phyloP scores from a whole-genome alignment of 2,797 vertebrate genomes.

The Bucorvus abyssinicus region DNA sequence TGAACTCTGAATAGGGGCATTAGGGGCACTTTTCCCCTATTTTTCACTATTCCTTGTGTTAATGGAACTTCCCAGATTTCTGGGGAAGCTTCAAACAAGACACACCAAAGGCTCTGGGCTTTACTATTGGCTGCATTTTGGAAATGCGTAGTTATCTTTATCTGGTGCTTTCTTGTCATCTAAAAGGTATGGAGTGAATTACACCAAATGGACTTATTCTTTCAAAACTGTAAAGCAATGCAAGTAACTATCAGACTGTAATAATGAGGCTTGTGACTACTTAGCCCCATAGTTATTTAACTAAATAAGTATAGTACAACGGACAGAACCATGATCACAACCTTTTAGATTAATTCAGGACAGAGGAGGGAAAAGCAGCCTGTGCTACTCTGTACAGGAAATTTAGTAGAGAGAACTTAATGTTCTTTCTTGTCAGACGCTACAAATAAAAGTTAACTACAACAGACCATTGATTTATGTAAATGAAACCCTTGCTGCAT shows the following conservation, averaged over 20 bases:
- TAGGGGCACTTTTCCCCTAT: background rate
- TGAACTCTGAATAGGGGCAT: background rate
- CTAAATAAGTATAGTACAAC: background rate
- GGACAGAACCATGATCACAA: background rate
- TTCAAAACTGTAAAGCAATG: background rate
- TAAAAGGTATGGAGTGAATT: background rate
- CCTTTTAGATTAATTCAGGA: background rate
- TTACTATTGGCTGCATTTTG: background rate
- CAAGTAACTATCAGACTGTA: background rate
- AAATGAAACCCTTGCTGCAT: background rate
- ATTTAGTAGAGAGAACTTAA: conserved; percentile 26
- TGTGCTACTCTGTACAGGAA: background rate
- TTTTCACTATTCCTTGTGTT: background rate
- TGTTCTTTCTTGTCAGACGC: conserved; percentile 31
- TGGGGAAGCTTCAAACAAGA: background rate
- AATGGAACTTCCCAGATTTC: background rate
- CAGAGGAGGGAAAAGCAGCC: background rate
- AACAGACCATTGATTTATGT: conserved; percentile 48
- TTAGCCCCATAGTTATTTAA: background rate
- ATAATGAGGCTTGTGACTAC: background rate
- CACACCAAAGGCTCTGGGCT: background rate
- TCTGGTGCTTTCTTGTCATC: background rate
- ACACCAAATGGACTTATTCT: background rate
- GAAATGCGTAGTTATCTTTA: background rate
- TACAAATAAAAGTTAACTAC: conserved; percentile 18